Conservation (phyloP, 35 echinoderm and acorn worm species). For the Holothuria glaberrima region DNA sequence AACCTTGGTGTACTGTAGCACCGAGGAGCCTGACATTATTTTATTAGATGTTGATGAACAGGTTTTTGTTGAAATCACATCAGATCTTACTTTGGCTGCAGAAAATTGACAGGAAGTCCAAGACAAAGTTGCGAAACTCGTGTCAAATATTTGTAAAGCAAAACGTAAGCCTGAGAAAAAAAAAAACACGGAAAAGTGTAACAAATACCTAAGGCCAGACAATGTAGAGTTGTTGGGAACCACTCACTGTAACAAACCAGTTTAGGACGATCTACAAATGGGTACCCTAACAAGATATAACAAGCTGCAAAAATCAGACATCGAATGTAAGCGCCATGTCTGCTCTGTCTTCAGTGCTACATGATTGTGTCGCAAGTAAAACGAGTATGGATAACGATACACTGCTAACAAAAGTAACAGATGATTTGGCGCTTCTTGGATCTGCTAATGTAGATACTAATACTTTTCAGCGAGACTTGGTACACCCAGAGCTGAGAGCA, state of each 20-base stretch:
- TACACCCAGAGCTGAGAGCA: constrained; percentile 19
- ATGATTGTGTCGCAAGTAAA: background rate
- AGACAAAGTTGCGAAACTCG: background rate
- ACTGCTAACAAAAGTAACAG: constrained; percentile 8
- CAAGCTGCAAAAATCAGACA: constrained; percentile 13
- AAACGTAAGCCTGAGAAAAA: constrained; percentile 3
- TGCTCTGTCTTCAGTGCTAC: background rate
- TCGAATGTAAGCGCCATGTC: background rate
- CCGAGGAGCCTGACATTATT: background rate
- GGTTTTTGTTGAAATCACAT: background rate
- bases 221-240: constrained; percentile 33
- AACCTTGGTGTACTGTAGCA: background rate
- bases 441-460: constrained; percentile 10
- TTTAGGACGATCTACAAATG: constrained; percentile 8
- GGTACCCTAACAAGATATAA: background rate
- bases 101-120: background rate
- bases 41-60: constrained; percentile 13
- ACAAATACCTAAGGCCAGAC: constrained; percentile 28
- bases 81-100: constrained; percentile 1
- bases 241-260: background rate
- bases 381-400: constrained; percentile 8
- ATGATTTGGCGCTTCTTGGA: background rate
- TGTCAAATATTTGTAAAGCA: constrained; percentile 33
- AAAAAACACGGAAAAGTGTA: background rate
- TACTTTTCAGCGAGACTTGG: constrained; percentile 9